A percentile compares a stretch with the other conserved stretches of the same genome.
These are phyloP conservation scores for Diplazon laetatorius DNA, from an alignment of 2,888 invertebrate genomes.

Conservation along the genomic window DNA sequence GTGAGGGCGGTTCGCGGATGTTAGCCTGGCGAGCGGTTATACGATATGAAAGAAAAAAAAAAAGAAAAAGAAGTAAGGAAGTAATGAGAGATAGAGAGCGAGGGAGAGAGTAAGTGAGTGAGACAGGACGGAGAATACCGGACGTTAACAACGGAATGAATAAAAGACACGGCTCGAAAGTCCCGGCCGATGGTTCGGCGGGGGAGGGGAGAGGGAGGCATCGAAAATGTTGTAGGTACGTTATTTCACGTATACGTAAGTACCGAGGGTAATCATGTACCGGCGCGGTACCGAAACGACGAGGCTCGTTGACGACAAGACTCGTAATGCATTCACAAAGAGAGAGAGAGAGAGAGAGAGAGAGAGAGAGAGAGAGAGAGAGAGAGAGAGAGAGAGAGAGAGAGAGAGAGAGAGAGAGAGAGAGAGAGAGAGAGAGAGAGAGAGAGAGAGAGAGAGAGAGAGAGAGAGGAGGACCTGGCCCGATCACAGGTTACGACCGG, in stretches of 20 bases:
- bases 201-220: no score
- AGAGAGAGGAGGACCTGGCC: no score
- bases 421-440: no score
- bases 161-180: slow-evolving; percentile 32
- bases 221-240: slow-evolving; percentile 45
- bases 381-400: no score
- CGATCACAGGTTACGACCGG: slow-evolving; percentile 30
- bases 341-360: no score
- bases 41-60: neutral
- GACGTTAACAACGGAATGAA: slow-evolving; percentile 14
- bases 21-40: neutral
- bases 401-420: no score
- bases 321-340: slow-evolving; percentile 30
- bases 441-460: no score
- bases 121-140: neutral
- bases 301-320: slow-evolving; percentile 42
- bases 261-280: slow-evolving; percentile 51
- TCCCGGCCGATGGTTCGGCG: slow-evolving; percentile 42
- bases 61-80: slow-evolving; percentile 21
- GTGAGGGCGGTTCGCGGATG: slow-evolving; percentile 13
- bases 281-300: slow-evolving; percentile 33
- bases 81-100: neutral
- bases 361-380: no score
- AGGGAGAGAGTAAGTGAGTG: slow-evolving; percentile 27
- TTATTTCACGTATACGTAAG: slow-evolving; percentile 56